Conservation (phyloP, 2,888 invertebrate species). For the Drosophila dives region DNA sequence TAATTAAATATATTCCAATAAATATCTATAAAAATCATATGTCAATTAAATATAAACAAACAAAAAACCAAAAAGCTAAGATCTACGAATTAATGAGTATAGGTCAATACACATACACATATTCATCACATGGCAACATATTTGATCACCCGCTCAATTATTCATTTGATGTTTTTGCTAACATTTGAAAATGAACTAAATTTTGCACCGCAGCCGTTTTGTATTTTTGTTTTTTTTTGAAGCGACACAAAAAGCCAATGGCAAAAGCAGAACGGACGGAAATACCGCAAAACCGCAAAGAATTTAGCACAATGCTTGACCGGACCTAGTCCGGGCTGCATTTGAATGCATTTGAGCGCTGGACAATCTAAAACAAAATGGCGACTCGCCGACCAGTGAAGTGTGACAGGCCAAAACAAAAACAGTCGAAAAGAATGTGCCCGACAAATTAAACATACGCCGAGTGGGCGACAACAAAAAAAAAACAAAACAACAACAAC, state of each 20-base stretch:
- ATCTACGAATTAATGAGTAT: slow-evolving; percentile 12
- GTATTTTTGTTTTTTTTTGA: slow-evolving; percentile 39
- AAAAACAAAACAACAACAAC: background rate
- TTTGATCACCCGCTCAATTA: slow-evolving; percentile 65
- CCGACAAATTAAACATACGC: slow-evolving; percentile 66
- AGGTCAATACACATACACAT: slow-evolving; percentile 13
- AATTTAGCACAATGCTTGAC: slow-evolving; percentile 75
- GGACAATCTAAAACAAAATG: slow-evolving; percentile 56
- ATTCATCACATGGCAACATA: slow-evolving; percentile 28
- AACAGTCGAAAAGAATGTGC: slow-evolving; percentile 30
- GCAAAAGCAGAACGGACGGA: slow-evolving; percentile 37
- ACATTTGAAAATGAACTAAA: slow-evolving; percentile 65
- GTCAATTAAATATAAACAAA: background rate
- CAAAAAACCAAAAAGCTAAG: slow-evolving; percentile 2
- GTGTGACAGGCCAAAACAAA: slow-evolving; percentile 51
- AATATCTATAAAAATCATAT: background rate
- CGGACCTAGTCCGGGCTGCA: slow-evolving; percentile 22
- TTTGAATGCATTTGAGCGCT: slow-evolving; percentile 53
- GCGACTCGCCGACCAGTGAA: slow-evolving; percentile 54
- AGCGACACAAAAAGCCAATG: slow-evolving; percentile 20
- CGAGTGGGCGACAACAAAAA: slow-evolving; percentile 31
- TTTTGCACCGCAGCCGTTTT: slow-evolving; percentile 46
- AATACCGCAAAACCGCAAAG: slow-evolving; percentile 69
- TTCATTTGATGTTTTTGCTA: slow-evolving; percentile 49
- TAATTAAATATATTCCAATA: background rate